Percentiles rank a stretch among this genome's conserved stretches.
phyloP scores from a whole-genome alignment of 2,113 vertebrate species.

The Shinisaurus crocodilurus region DNA sequence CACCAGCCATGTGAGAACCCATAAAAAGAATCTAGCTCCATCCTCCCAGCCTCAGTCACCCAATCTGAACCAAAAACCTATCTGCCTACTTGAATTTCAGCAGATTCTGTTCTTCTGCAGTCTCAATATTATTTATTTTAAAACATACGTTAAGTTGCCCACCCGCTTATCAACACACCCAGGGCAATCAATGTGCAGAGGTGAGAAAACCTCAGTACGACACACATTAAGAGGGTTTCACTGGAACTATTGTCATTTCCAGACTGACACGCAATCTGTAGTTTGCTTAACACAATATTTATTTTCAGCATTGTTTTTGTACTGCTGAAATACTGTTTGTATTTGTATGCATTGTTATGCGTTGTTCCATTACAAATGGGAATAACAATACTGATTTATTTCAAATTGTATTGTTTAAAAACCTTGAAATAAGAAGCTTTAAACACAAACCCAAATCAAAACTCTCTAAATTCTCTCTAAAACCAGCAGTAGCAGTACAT shows the following conservation, averaged over 20 bases:
- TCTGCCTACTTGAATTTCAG: not conserved
- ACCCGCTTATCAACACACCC: not conserved
- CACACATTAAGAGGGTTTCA: not conserved
- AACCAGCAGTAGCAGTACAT: too few relatives aligned
- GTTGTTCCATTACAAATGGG: not conserved
- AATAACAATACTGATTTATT: not conserved
- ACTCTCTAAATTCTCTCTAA: too few relatives aligned
- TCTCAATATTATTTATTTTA: not conserved
- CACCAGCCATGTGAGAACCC: not conserved
- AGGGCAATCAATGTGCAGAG: not conserved
- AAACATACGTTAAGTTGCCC: not conserved
- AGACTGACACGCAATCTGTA: not conserved
- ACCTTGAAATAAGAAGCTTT: too few relatives aligned
- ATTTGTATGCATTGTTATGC: not conserved
- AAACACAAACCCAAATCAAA: too few relatives aligned
- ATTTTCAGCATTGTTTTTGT: not conserved
- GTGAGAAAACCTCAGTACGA: too few relatives aligned
- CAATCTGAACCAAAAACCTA: not conserved
- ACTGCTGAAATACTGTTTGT: not conserved
- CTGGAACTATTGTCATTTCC: not conserved
- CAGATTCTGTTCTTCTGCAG: not conserved
- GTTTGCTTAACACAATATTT: not conserved
- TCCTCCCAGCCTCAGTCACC: not conserved
- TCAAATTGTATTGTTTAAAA: too few relatives aligned
- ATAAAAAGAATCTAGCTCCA: not conserved